These are phyloP conservation scores for Aplysia californica DNA, from an alignment of 1,140 invertebrate species.

Conservation along the genomic window DNA sequence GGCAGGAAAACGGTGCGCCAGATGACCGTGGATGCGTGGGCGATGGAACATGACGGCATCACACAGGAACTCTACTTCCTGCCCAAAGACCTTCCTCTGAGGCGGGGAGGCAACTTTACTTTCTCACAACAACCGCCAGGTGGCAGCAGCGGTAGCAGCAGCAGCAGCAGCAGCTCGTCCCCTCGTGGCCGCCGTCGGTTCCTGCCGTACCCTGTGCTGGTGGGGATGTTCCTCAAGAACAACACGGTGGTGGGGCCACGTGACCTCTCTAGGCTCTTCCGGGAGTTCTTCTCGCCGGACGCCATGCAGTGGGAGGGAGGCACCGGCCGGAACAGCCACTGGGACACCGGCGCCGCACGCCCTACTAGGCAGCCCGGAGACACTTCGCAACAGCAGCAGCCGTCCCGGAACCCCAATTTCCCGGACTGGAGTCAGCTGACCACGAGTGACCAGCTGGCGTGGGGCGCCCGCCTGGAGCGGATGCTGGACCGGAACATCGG, in stretches of 20 bases:
- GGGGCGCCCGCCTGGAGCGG: not conserved
- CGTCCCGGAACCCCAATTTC: too few relatives aligned
- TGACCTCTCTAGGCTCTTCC: not conserved
- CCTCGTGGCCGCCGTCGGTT: not conserved
- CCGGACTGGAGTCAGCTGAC: too few relatives aligned
- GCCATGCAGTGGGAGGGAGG: not conserved
- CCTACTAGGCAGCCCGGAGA: not conserved
- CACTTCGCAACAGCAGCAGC: too few relatives aligned
- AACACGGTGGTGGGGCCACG: not conserved
- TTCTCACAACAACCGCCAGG: too few relatives aligned
- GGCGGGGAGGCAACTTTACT: too few relatives aligned
- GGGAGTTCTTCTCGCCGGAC: not conserved
- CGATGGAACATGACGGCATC: not conserved
- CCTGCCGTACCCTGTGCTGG: not conserved
- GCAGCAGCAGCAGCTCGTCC: too few relatives aligned
- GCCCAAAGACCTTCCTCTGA: too few relatives aligned
- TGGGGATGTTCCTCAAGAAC: constrained; percentile 9
- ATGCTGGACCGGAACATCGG: not conserved
- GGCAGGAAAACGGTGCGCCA: not conserved
- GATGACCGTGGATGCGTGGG: constrained; percentile 5
- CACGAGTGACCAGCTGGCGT: constrained; percentile 15
- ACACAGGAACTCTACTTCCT: constrained; percentile 1
- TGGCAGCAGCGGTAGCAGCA: too few relatives aligned
- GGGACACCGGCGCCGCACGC: not conserved
- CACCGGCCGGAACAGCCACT: too few relatives aligned